A percentile compares a stretch with the other conserved stretches of the same genome.
These are phyloP conservation scores for Leucoraja ocellata DNA, from an alignment of 2,797 vertebrate species.

Conservation along the genomic window DNA sequence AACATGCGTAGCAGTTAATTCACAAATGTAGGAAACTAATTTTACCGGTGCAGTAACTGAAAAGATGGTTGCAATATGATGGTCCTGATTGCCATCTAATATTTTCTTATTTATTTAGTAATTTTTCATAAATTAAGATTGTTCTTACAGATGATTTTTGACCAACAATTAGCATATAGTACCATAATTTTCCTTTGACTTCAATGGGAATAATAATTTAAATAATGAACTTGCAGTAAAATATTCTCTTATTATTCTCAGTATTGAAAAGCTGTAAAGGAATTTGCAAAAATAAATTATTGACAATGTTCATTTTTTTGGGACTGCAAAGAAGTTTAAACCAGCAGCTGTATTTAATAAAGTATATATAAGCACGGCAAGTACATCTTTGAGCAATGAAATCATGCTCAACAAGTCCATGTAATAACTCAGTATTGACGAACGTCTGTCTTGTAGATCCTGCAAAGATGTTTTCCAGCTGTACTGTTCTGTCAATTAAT, in stretches of 20 bases:
- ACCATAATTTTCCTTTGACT: background rate
- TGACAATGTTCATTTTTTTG: background rate
- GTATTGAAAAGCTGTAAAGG: background rate
- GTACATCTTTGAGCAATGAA: constrained; percentile 24
- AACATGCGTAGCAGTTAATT: background rate
- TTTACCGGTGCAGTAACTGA: background rate
- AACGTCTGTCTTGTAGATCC: constrained; percentile 11
- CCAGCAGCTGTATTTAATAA: constrained; percentile 21
- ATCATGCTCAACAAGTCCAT: background rate
- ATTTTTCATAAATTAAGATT: background rate
- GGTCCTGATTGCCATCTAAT: background rate
- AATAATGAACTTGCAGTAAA: background rate
- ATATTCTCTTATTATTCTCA: background rate
- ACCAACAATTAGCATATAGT: background rate
- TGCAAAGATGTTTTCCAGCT: constrained; percentile 27
- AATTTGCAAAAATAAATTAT: background rate
- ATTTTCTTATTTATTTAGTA: background rate
- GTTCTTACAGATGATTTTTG: background rate
- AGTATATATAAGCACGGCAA: background rate
- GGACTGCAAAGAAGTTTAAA: background rate
- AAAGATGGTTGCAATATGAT: background rate
- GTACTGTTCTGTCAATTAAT: constrained; percentile 27
- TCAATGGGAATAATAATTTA: background rate
- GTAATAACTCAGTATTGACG: constrained; percentile 15
- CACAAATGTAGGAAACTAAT: background rate